Conservation (phyloP, 2,113 vertebrate genomes). For the Syngnathus typhle region DNA sequence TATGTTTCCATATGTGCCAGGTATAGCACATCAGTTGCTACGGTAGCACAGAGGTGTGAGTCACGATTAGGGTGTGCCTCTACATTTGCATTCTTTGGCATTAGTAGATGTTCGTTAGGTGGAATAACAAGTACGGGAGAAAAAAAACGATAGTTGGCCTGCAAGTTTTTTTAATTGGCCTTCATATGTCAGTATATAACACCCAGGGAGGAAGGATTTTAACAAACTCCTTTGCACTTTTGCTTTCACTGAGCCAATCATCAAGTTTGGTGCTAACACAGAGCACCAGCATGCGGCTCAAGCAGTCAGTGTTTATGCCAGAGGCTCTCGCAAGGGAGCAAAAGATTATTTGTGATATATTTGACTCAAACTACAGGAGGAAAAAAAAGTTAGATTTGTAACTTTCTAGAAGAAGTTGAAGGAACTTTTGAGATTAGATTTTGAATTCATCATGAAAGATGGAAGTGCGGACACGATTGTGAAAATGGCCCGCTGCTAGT, state of each 20-base stretch:
- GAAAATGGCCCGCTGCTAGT: too few species aligned
- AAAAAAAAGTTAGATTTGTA: neutral
- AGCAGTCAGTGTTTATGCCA: neutral
- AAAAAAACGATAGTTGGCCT: too few species aligned
- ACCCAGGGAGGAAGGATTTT: neutral
- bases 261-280: neutral
- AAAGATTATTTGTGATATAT: neutral
- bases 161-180: neutral
- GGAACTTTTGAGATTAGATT: neutral
- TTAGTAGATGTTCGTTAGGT: too few species aligned
- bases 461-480: too few species aligned
- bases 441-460: neutral
- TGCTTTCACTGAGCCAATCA: neutral
- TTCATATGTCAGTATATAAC: neutral
- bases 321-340: slow-evolving; percentile 1
- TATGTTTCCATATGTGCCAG: slow-evolving; percentile 16
- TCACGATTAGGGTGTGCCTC: slow-evolving; percentile 28
- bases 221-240: slow-evolving; percentile 5
- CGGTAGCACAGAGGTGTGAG: slow-evolving; percentile 19
- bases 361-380: neutral
- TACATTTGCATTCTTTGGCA: too few species aligned
- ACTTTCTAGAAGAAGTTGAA: neutral
- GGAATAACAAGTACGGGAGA: neutral
- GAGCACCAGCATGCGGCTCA: neutral
- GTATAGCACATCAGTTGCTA: slow-evolving; percentile 32